Conservation (phyloP, 2,888 invertebrate genomes). For the Tetranychus piercei region DNA sequence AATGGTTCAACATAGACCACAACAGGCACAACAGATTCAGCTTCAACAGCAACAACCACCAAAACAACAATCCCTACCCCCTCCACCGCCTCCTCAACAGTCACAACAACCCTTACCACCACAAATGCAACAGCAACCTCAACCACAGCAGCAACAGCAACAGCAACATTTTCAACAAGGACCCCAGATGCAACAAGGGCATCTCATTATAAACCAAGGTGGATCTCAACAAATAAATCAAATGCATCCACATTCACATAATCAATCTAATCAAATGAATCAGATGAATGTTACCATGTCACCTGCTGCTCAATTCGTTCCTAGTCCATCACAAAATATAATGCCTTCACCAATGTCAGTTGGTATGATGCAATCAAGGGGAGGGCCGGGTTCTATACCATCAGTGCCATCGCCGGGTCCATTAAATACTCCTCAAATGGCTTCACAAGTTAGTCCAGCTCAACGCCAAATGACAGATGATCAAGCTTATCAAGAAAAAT, state of each 20-base stretch:
- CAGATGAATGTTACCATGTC: slow-evolving; percentile 20
- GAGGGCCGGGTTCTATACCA: slow-evolving; percentile 32
- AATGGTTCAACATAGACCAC: slow-evolving; percentile 23
- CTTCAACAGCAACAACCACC: slow-evolving; percentile 11
- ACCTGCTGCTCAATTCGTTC: slow-evolving; percentile 21
- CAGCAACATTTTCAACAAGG: slow-evolving; percentile 21
- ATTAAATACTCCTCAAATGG: slow-evolving; percentile 50
- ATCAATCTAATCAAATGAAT: slow-evolving; percentile 17
- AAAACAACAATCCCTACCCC: slow-evolving; percentile 23
- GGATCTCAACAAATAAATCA: slow-evolving; percentile 15
- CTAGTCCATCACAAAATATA: slow-evolving; percentile 27
- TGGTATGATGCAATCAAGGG: slow-evolving; percentile 19
- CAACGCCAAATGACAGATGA: slow-evolving; percentile 44
- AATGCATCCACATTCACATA: slow-evolving; percentile 13
- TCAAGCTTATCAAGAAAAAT: slow-evolving; percentile 76
- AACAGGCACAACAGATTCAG: slow-evolving; percentile 22
- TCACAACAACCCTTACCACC: slow-evolving; percentile 22
- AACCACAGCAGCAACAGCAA: slow-evolving; percentile 23
- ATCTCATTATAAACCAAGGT: slow-evolving; percentile 9
- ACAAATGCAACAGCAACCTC: slow-evolving; percentile 25
- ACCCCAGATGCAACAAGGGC: slow-evolving; percentile 3
- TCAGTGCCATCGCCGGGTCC: slow-evolving; percentile 54
- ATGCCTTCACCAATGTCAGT: slow-evolving; percentile 27
- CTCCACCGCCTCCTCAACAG: slow-evolving; percentile 21
- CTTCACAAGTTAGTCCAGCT: slow-evolving; percentile 29